phyloP scores from a whole-genome alignment of 2,113 vertebrate species.

The Apteryx owenii region DNA sequence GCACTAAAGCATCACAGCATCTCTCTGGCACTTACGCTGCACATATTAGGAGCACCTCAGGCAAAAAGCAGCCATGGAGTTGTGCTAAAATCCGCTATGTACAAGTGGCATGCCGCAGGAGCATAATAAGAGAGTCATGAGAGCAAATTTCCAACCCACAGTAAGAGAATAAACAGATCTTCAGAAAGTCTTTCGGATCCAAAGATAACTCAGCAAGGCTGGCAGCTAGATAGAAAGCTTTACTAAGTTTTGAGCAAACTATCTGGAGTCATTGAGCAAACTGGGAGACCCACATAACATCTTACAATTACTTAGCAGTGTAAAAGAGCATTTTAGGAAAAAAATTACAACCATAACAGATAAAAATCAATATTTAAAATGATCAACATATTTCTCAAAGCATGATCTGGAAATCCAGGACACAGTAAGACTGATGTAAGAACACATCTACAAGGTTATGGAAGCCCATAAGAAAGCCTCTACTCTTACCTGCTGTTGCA shows the following conservation, averaged over 20 bases:
- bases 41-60: rapidly evolving
- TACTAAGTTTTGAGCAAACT: background rate
- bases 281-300: background rate
- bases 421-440: background rate
- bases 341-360: background rate
- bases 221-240: background rate
- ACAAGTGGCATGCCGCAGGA: rapidly evolving
- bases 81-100: rapidly evolving
- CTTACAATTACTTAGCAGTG: background rate
- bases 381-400: background rate
- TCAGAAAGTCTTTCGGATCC: background rate
- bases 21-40: background rate
- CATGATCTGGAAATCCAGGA: background rate
- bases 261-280: background rate
- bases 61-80: background rate
- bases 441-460: background rate
- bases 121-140: background rate
- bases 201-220: background rate
- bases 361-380: background rate
- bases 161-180: background rate
- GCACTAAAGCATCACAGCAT: rapidly evolving
- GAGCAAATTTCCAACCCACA: background rate
- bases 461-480: background rate
- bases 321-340: background rate
- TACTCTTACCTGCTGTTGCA: background rate